Evolutionary conservation across 2,888 invertebrate genomes (phyloP).

Genomic region (Pycnomerus fuliginosus): DNA sequence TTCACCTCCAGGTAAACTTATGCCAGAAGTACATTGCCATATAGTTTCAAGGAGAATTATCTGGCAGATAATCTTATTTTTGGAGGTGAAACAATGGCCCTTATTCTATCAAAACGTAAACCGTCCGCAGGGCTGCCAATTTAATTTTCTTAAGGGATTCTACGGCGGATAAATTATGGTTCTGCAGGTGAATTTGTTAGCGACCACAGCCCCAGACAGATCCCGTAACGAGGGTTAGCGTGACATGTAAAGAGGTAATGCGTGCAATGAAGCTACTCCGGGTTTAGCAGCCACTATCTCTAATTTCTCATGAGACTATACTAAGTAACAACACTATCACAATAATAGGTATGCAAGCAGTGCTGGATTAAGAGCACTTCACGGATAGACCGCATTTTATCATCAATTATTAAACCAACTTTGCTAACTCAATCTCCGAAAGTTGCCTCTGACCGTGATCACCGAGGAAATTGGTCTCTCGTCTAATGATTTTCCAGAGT

Average conservation of each 20-base stretch:
- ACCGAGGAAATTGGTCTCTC: no score
- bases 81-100: no score
- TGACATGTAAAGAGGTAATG: constrained; percentile 8
- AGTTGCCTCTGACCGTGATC: no score
- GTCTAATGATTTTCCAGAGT: no score
- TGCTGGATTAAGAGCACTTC: constrained; percentile 7
- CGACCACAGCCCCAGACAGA: constrained; percentile 7
- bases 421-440: constrained; percentile 1
- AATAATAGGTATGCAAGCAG: constrained; percentile 18
- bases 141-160: no score
- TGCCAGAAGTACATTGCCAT: no score
- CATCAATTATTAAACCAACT: constrained; percentile 1
- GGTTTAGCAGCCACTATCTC: constrained; percentile 13
- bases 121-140: no score
- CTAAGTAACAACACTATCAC: constrained; percentile 20
- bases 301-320: constrained; percentile 22
- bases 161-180: constrained; percentile 12
- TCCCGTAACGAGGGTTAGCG: constrained; percentile 20
- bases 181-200: constrained; percentile 12
- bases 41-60: no score
- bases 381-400: constrained; percentile 1
- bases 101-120: no score
- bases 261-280: constrained; percentile 3
- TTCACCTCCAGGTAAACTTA: no score
- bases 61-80: no score